These are phyloP conservation scores for Oreochromis tanganicae DNA, from an alignment of 2,113 vertebrate genomes.

Conservation along the genomic window DNA sequence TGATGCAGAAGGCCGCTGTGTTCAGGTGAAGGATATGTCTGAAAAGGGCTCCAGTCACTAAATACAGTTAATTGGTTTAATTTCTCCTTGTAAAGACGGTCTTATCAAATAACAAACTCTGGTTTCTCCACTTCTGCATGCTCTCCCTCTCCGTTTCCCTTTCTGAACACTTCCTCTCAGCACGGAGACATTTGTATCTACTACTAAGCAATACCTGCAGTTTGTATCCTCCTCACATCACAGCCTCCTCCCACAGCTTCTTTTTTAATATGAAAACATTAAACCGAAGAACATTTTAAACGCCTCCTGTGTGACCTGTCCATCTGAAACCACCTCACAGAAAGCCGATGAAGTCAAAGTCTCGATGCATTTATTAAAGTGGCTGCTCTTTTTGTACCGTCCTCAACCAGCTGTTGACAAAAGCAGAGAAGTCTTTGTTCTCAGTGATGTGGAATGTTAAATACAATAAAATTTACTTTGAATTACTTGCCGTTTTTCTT, in stretches of 20 bases:
- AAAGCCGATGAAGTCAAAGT: not conserved
- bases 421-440: constrained; percentile 7
- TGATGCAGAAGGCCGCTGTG: not conserved
- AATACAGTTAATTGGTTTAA: not conserved
- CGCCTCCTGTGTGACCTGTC: not conserved
- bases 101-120: not conserved
- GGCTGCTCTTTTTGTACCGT: constrained; percentile 28
- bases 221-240: not conserved
- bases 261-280: not conserved
- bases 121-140: constrained; percentile 28
- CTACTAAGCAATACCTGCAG: constrained; percentile 17
- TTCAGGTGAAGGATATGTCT: not conserved
- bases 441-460: constrained; percentile 28
- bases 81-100: not conserved
- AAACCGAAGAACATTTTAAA: not conserved
- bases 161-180: not conserved
- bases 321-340: not conserved
- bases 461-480: constrained; percentile 45
- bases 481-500: not conserved
- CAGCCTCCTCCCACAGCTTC: not conserved
- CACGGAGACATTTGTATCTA: not conserved
- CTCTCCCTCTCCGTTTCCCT: not conserved
- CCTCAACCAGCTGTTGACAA: not conserved
- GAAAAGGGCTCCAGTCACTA: not conserved
- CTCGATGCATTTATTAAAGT: not conserved